Conservation (phyloP, 2,888 invertebrate species). For the Drosophila picticornis region DNA sequence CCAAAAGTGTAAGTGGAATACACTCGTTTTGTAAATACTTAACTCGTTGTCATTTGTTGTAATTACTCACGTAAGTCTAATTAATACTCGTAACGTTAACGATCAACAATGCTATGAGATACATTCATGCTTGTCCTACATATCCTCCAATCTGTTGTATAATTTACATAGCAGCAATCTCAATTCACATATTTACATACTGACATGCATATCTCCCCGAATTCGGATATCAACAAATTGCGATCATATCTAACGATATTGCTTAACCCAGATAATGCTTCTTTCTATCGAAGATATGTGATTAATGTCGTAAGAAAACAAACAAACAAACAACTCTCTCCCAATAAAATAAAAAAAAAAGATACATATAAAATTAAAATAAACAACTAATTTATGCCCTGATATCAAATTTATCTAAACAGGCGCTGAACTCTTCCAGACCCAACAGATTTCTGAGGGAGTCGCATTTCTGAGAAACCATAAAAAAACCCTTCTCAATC, state of each 20-base stretch:
- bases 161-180: constrained; percentile 19
- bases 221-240: constrained; percentile 17
- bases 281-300: constrained; percentile 25
- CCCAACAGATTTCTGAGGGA: constrained; percentile 75
- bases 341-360: constrained; percentile 9
- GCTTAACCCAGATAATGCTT: constrained; percentile 53
- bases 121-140: constrained; percentile 2
- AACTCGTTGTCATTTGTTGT: constrained; percentile 75
- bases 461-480: constrained; percentile 77
- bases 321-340: constrained; percentile 7
- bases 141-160: constrained; percentile 40
- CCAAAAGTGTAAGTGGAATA: constrained; percentile 67
- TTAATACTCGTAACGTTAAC: constrained; percentile 26
- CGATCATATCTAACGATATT: constrained; percentile 49
- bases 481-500: constrained; percentile 48
- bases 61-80: constrained; percentile 44
- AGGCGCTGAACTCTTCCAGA: constrained; percentile 77
- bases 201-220: constrained; percentile 40
- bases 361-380: constrained; percentile 1
- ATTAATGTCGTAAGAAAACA: constrained; percentile 55
- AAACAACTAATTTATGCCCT: constrained; percentile 49
- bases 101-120: neutral
- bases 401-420: constrained; percentile 73
- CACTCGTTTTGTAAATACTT: constrained; percentile 74
- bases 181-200: constrained; percentile 32